phyloP scores from a whole-genome alignment of 2,888 invertebrate genomes.

The Mystacides longicornis region DNA sequence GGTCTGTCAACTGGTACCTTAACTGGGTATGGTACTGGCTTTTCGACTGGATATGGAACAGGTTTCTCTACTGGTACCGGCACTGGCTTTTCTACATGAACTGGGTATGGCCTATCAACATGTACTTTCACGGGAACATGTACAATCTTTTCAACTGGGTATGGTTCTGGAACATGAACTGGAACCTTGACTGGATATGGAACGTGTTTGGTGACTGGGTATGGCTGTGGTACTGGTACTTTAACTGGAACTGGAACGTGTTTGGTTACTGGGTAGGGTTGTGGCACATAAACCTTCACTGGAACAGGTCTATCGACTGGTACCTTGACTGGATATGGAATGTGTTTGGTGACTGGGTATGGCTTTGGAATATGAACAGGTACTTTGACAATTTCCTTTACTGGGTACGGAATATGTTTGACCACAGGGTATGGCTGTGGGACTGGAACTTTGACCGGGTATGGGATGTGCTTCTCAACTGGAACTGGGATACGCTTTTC shows the following conservation, averaged over 20 bases:
- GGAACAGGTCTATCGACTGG: slow-evolving; percentile 54
- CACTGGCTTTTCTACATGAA: slow-evolving; percentile 59
- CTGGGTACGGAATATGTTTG: slow-evolving; percentile 59
- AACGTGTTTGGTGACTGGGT: slow-evolving; percentile 64
- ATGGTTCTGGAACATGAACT: slow-evolving; percentile 65
- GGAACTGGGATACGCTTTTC: slow-evolving; percentile 62
- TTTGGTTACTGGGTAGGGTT: slow-evolving; percentile 55
- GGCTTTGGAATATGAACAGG: slow-evolving; percentile 61
- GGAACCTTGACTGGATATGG: slow-evolving; percentile 60
- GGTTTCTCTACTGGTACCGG: slow-evolving; percentile 67
- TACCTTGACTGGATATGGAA: slow-evolving; percentile 51
- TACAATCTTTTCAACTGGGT: slow-evolving; percentile 65
- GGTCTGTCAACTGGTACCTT: slow-evolving; percentile 61
- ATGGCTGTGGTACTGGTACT: slow-evolving; percentile 64
- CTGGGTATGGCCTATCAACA: slow-evolving; percentile 62
- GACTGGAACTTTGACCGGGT: slow-evolving; percentile 62
- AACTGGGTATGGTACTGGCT: slow-evolving; percentile 62
- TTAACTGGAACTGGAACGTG: slow-evolving; percentile 63
- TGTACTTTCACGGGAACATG: slow-evolving; percentile 65
- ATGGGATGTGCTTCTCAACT: slow-evolving; percentile 58
- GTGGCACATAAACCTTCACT: slow-evolving; percentile 59
- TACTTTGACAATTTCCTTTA: slow-evolving; percentile 59
- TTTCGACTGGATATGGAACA: slow-evolving; percentile 67
- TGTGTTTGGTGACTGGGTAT: slow-evolving; percentile 59
- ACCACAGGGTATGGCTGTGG: slow-evolving; percentile 64